phyloP scores from a whole-genome alignment of 2,113 vertebrate species.

The Typhlomys cinereus region DNA sequence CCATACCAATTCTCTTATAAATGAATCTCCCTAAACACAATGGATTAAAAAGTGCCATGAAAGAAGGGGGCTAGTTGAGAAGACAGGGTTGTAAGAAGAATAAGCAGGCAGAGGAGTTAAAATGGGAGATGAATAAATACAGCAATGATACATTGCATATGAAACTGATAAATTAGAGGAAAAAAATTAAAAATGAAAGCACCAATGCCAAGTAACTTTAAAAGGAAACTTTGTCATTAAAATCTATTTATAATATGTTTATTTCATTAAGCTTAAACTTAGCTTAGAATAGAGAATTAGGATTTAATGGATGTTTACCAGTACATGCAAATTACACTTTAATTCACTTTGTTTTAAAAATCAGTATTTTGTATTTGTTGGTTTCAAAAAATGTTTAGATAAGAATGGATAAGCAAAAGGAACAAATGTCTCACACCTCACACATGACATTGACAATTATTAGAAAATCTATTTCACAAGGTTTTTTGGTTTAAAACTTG shows the following conservation, averaged over 20 bases:
- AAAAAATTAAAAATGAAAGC: not conserved
- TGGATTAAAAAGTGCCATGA: no score
- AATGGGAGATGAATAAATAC: no score
- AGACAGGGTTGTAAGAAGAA: no score
- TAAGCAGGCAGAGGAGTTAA: no score
- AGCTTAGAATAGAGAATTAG: not conserved
- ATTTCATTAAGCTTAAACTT: not conserved
- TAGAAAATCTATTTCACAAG: not conserved
- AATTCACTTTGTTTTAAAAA: not conserved
- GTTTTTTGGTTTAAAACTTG: not conserved
- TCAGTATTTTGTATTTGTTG: not conserved
- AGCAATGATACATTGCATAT: no score
- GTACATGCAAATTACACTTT: not conserved
- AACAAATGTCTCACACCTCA: not conserved
- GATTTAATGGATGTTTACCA: not conserved
- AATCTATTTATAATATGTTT: no score
- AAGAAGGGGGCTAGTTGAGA: no score
- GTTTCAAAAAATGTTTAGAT: not conserved
- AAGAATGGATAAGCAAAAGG: not conserved
- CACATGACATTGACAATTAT: not conserved
- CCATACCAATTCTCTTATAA: no score
- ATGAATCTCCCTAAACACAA: no score
- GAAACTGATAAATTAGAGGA: no score
- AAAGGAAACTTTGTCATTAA: not conserved
- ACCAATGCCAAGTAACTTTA: not conserved